Conservation (phyloP, 2,888 invertebrate genomes). For the Cryptocephalus primarius region DNA sequence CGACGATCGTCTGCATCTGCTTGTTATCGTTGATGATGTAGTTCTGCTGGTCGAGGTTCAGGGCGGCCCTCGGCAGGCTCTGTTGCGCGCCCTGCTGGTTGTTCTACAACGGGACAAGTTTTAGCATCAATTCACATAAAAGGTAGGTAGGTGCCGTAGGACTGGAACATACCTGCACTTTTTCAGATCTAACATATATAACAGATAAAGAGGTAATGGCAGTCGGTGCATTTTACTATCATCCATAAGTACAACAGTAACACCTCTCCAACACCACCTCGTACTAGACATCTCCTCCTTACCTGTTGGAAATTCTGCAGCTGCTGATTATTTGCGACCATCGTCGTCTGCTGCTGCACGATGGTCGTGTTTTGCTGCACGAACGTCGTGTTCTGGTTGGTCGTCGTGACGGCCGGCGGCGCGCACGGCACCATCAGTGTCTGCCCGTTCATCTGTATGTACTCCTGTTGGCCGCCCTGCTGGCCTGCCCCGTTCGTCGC, state of each 20-base stretch:
- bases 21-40: slow-evolving; percentile 39
- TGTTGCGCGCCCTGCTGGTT: slow-evolving; percentile 22
- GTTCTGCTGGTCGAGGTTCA: slow-evolving; percentile 50
- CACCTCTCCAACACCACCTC: no score
- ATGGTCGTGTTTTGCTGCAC: slow-evolving; percentile 81
- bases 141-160: no score
- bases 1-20: slow-evolving; percentile 25
- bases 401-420: slow-evolving; percentile 44
- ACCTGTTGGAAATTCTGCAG: slow-evolving; percentile 30
- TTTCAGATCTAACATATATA: no score
- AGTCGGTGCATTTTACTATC: no score
- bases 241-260: no score
- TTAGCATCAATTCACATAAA: no score
- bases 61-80: slow-evolving; percentile 28
- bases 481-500: not conserved
- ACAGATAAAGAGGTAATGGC: no score
- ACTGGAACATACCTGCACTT: no score
- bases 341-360: slow-evolving; percentile 70
- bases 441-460: slow-evolving; percentile 56
- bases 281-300: not conserved
- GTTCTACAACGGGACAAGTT: slow-evolving; percentile 1
- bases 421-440: slow-evolving; percentile 61
- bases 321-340: slow-evolving; percentile 59
- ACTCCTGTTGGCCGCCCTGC: slow-evolving; percentile 48
- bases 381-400: slow-evolving; percentile 56